phyloP scores from a whole-genome alignment of 1,140 invertebrate species.

The Drosophila parvula region DNA sequence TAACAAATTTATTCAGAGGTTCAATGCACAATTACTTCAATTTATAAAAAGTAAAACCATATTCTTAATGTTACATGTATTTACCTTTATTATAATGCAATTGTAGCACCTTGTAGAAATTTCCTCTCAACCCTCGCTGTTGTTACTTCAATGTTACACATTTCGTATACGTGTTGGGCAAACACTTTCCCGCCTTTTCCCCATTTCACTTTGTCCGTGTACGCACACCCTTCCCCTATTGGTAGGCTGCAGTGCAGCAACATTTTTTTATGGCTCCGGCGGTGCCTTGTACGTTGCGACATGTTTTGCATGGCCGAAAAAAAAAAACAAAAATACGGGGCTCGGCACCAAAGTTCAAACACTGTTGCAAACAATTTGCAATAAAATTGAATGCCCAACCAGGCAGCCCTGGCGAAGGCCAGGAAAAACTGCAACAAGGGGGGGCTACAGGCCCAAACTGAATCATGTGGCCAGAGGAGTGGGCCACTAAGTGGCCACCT shows the following conservation, averaged over 20 bases:
- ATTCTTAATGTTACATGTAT: neutral
- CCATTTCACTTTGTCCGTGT: constrained; percentile 2
- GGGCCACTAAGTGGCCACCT: constrained; percentile 57
- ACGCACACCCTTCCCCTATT: constrained; percentile 6
- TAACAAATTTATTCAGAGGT: neutral
- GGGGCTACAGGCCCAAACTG: constrained; percentile 39
- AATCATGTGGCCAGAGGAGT: constrained; percentile 49
- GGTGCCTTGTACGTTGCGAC: constrained; percentile 42
- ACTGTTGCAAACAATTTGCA: constrained; percentile 75
- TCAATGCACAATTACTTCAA: neutral
- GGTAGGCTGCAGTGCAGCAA: constrained; percentile 59
- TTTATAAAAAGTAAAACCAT: neutral
- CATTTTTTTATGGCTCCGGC: constrained; percentile 41
- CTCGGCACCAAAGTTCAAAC: constrained; percentile 36
- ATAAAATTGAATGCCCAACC: constrained; percentile 71
- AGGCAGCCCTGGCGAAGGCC: constrained; percentile 18
- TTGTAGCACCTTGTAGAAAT: neutral
- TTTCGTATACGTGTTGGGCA: constrained; percentile 47
- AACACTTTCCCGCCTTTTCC: constrained; percentile 27
- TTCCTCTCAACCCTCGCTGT: constrained; percentile 4
- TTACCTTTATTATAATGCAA: neutral
- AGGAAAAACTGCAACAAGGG: constrained; percentile 16
- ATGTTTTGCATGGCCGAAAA: constrained; percentile 71
- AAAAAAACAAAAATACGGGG: constrained; percentile 24
- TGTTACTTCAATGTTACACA: constrained; percentile 49